These are phyloP conservation scores for Eilema depressum DNA, from an alignment of 2,888 invertebrate genomes.

Conservation along the genomic window DNA sequence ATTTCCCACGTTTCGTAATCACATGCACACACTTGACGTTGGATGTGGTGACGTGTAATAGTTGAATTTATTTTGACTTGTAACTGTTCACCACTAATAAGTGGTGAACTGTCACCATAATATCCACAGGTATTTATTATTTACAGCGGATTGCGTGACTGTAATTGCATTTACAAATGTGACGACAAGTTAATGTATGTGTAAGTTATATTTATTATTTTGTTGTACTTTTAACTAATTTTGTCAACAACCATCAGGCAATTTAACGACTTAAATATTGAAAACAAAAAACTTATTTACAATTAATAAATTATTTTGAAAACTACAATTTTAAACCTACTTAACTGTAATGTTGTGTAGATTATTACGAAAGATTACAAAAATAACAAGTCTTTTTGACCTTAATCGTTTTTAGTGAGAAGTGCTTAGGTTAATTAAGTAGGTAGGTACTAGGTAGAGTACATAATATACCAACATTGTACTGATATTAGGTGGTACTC, in stretches of 20 bases:
- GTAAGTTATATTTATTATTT: no score
- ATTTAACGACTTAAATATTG: no score
- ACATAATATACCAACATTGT: slow-evolving; percentile 50
- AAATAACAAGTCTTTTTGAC: slow-evolving; percentile 40
- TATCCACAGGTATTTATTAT: slow-evolving; percentile 56
- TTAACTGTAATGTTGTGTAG: slow-evolving; percentile 45
- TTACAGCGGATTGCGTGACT: slow-evolving; percentile 42
- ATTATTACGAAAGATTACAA: slow-evolving; percentile 54
- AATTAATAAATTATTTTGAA: neutral
- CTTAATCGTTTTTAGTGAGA: slow-evolving; percentile 51
- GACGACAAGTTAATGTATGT: neutral
- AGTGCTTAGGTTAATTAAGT: slow-evolving; percentile 55
- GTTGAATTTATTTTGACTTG: slow-evolving; percentile 62
- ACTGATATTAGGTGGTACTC: slow-evolving; percentile 40
- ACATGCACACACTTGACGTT: slow-evolving; percentile 56
- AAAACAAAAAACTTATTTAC: neutral
- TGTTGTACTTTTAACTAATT: no score
- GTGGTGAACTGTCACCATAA: slow-evolving; percentile 55
- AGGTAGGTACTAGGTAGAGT: slow-evolving; percentile 35
- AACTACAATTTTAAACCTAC: slow-evolving; percentile 19
- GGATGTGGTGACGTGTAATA: slow-evolving; percentile 54
- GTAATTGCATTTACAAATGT: slow-evolving; percentile 17
- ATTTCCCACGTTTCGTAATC: slow-evolving; percentile 77
- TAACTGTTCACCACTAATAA: slow-evolving; percentile 62
- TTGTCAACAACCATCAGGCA: no score